These are phyloP conservation scores for Myiotriccus ornatus DNA, from an alignment of 2,797 vertebrate species.

Conservation along the genomic window DNA sequence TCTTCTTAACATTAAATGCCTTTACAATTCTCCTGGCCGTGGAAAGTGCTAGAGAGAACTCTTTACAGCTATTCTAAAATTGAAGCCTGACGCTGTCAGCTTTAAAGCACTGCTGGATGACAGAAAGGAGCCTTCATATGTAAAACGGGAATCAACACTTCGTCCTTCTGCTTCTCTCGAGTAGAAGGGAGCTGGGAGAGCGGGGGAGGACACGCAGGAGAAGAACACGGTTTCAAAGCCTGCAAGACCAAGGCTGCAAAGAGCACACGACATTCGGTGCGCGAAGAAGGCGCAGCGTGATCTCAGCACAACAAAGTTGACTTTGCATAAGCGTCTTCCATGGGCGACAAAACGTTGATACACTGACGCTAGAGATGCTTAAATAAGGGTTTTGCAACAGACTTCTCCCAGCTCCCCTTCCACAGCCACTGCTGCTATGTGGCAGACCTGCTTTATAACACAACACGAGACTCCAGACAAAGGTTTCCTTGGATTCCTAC, in stretches of 20 bases:
- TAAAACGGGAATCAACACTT: neutral
- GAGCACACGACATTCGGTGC: neutral
- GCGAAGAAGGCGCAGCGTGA: neutral
- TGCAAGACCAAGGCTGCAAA: neutral
- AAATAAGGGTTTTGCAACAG: neutral
- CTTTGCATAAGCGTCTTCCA: neutral
- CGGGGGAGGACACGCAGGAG: neutral
- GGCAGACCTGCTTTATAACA: neutral
- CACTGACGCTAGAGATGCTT: neutral
- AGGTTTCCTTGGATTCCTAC: conserved; percentile 19
- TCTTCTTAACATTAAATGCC: neutral
- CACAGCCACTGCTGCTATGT: neutral
- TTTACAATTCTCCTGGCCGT: neutral
- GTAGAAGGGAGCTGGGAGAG: neutral
- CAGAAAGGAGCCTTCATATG: neutral
- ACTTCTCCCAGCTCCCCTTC: neutral
- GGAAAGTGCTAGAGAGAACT: neutral
- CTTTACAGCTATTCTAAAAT: neutral
- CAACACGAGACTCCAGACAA: conserved; percentile 14
- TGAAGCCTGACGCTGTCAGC: neutral
- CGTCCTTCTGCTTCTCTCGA: neutral
- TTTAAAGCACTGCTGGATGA: neutral
- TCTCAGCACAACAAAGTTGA: conserved; percentile 8
- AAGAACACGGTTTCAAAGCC: neutral
- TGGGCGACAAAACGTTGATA: neutral